phyloP scores from a whole-genome alignment of 2,113 vertebrate species.

The Corythornis vintsioides region DNA sequence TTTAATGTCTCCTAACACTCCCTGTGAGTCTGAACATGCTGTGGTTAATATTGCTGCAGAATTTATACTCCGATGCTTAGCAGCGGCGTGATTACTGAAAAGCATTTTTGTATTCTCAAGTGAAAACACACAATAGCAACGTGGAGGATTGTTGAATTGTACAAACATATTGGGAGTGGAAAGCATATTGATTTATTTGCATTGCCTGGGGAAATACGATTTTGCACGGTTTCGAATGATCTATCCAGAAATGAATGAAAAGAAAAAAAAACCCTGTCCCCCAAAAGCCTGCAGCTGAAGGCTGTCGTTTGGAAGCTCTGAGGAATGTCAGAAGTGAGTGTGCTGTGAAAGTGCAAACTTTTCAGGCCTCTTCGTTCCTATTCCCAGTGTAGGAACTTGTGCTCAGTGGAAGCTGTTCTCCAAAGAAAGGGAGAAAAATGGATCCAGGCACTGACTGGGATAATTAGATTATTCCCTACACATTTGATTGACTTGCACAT shows the following conservation, averaged over 20 bases:
- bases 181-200: neutral
- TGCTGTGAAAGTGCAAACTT: constrained; percentile 17
- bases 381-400: neutral
- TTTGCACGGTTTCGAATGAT: neutral
- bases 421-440: constrained; percentile 1
- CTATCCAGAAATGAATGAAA: neutral
- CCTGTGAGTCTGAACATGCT: neutral
- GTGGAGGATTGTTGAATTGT: neutral
- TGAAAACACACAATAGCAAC: neutral
- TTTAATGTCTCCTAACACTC: neutral
- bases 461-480: constrained; percentile 41
- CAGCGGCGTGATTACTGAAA: neutral
- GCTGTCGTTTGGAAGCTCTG: neutral
- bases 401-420: constrained; percentile 4
- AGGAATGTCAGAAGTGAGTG: neutral
- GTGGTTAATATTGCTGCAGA: neutral
- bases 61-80: neutral
- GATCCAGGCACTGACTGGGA: neutral
- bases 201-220: neutral
- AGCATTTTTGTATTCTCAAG: neutral
- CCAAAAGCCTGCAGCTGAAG: neutral
- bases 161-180: neutral
- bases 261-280: neutral
- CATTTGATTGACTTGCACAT: constrained; percentile 17
- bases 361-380: neutral